A percentile compares a stretch with the other conserved stretches of the same genome.
Evolutionary conservation across 2,113 vertebrate genomes (phyloP).

Genomic region (Microcebus griseorufus): DNA sequence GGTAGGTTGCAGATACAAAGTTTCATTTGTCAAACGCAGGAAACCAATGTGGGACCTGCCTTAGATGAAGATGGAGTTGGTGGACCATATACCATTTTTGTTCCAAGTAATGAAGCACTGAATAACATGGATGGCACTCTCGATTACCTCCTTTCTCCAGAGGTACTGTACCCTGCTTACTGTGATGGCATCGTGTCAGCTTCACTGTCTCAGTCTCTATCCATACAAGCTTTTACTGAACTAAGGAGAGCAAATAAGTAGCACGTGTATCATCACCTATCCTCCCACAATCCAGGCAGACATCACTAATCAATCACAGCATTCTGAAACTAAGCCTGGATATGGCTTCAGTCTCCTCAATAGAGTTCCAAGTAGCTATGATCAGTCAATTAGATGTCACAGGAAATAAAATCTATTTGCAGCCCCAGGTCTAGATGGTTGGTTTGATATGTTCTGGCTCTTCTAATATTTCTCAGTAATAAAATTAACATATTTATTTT

Average conservation of each 20-base stretch:
- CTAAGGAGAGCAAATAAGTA: background rate
- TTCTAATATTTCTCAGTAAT: background rate
- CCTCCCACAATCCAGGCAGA: background rate
- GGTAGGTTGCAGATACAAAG: background rate
- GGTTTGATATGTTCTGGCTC: background rate
- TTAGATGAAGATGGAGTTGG: constrained; percentile 83
- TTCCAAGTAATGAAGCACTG: constrained; percentile 89
- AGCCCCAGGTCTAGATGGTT: background rate
- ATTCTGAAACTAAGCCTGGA: background rate
- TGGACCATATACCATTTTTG: constrained; percentile 90
- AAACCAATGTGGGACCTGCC: constrained; percentile 81
- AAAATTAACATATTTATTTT: constrained; percentile 9
- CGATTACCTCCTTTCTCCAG: constrained; percentile 87
- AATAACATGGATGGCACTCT: constrained; percentile 84
- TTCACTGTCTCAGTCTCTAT: background rate
- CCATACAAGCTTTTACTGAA: background rate
- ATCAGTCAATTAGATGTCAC: background rate
- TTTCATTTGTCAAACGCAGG: constrained; percentile 83
- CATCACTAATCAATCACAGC: constrained; percentile 45
- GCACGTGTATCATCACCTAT: background rate
- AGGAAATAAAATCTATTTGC: background rate
- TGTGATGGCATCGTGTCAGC: background rate
- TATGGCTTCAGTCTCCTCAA: background rate
- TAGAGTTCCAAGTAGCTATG: background rate
- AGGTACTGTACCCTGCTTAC: constrained; percentile 82